Evolutionary conservation across 2,113 vertebrate genomes (phyloP).

Genomic region (Scalopus aquaticus): DNA sequence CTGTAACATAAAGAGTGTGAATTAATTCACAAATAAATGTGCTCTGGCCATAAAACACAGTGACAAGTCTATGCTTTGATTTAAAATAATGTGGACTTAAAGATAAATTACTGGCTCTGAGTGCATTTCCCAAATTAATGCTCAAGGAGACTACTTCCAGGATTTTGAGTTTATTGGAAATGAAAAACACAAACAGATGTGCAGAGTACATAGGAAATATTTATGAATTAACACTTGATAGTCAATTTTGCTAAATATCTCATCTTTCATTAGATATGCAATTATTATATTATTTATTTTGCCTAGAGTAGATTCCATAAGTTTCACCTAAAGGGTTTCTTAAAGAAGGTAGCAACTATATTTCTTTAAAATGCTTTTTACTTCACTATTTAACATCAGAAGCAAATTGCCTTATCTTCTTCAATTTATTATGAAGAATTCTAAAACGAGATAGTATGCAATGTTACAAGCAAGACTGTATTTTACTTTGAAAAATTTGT

Average conservation of each 20-base stretch:
- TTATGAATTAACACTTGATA: neutral
- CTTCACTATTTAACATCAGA: neutral
- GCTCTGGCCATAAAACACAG: neutral
- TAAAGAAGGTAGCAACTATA: neutral
- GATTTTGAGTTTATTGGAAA: neutral
- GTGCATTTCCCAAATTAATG: neutral
- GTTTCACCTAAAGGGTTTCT: neutral
- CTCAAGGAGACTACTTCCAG: neutral
- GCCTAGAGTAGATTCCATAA: neutral
- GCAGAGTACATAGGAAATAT: neutral
- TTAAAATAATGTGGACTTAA: neutral
- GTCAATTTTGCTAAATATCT: neutral
- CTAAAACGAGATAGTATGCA: slow-evolving; percentile 41
- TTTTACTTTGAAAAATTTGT: slow-evolving; percentile 51
- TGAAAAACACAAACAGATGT: neutral
- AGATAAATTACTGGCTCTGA: neutral
- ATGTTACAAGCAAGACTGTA: slow-evolving; percentile 16
- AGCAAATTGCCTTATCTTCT: slow-evolving; percentile 56
- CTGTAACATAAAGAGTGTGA: neutral
- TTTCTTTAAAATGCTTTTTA: slow-evolving; percentile 40
- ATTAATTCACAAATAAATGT: slow-evolving; percentile 3
- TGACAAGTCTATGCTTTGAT: neutral
- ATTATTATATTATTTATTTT: neutral
- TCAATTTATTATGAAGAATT: slow-evolving; percentile 65
- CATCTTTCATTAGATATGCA: neutral